Conservation (phyloP, 2,797 vertebrate species). For the Brotogeris chrysoptera region DNA sequence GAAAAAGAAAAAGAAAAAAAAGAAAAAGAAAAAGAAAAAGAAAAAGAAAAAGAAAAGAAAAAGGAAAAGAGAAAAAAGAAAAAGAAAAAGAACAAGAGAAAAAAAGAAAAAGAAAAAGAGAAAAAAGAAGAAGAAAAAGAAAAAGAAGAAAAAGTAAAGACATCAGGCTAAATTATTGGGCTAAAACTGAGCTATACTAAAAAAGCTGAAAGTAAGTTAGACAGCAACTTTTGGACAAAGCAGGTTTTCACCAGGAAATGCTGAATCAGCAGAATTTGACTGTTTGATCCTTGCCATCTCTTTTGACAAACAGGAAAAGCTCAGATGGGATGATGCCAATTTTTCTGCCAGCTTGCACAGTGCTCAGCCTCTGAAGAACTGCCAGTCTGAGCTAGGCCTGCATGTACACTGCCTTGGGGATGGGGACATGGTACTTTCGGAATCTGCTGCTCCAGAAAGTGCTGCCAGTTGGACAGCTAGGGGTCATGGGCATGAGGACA, state of each 20-base stretch:
- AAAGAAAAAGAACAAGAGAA: too few relatives aligned
- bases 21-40: not conserved
- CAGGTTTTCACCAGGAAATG: not conserved
- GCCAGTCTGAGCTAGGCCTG: not conserved
- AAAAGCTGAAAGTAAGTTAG: not conserved
- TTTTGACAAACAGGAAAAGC: not conserved
- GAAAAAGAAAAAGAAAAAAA: not conserved
- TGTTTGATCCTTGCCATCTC: accelerated
- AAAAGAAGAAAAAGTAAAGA: not conserved
- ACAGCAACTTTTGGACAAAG: not conserved
- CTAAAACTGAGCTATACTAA: not conserved
- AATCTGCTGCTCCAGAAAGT: not conserved
- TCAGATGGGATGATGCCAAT: accelerated
- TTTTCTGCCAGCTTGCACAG: not conserved
- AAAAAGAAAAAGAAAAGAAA: not conserved
- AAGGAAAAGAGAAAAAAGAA: too few relatives aligned
- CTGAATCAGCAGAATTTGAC: not conserved
- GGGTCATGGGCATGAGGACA: not conserved
- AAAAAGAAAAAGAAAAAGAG: too few relatives aligned
- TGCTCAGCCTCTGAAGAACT: not conserved
- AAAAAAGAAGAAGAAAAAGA: too few relatives aligned
- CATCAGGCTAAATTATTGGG: not conserved
- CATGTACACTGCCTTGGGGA: not conserved
- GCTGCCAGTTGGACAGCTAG: not conserved
- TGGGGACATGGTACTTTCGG: not conserved